phyloP scores from a whole-genome alignment of 37 sponge, comb jelly and placozoan genomes.

The Spongilla lacustris region DNA sequence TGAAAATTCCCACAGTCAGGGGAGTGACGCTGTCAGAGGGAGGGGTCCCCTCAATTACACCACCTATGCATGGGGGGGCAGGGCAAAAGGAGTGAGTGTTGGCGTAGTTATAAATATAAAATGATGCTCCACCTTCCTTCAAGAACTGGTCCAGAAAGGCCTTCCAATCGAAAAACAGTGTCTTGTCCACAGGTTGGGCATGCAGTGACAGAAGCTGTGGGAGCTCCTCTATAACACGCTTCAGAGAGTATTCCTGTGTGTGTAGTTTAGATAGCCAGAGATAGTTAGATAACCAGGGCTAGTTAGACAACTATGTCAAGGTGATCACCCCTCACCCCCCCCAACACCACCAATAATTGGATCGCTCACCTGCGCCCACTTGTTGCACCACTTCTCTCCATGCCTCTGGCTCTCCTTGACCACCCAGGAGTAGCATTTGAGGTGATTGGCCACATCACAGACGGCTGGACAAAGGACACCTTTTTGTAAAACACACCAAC shows the following conservation, averaged over 20 bases:
- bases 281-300: background rate
- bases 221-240: slow-evolving; percentile 49
- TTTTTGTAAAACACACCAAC: background rate
- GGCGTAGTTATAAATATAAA: no score
- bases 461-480: slow-evolving; percentile 63
- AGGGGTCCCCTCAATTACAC: slow-evolving; percentile 91
- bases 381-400: slow-evolving; percentile 82
- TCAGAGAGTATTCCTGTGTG: slow-evolving; percentile 40
- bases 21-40: slow-evolving; percentile 87
- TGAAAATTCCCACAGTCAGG: slow-evolving; percentile 82
- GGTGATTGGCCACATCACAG: slow-evolving; percentile 83
- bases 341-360: no score
- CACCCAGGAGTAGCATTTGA: slow-evolving; percentile 80
- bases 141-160: slow-evolving; percentile 46
- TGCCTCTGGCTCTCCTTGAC: slow-evolving; percentile 83
- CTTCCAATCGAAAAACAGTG: slow-evolving; percentile 47
- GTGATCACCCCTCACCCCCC: no score
- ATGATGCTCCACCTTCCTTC: background rate
- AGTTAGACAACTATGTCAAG: no score
- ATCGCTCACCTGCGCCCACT: slow-evolving; percentile 83
- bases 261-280: background rate
- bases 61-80: no score
- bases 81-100: no score
- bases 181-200: slow-evolving; percentile 27
- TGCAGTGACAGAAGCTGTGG: slow-evolving; percentile 32